phyloP scores from a whole-genome alignment of 2,888 invertebrate species.

The Andrena bicolor region DNA sequence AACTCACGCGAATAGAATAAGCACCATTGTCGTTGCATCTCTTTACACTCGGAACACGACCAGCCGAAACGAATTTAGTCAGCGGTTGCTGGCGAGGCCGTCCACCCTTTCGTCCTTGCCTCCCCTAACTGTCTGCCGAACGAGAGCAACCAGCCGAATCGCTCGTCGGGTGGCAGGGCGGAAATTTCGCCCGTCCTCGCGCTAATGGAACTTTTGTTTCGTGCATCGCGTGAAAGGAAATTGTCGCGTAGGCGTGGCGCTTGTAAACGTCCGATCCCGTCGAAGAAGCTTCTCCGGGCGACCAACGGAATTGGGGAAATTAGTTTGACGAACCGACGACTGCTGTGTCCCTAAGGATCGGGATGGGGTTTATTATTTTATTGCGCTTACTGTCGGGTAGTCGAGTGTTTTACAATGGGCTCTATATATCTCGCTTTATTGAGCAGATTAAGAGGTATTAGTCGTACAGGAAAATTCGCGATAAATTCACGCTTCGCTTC shows the following conservation, averaged over 20 bases:
- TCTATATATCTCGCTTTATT: too few relatives aligned
- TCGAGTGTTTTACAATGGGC: too few relatives aligned
- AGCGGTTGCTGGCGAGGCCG: slow-evolving; percentile 6
- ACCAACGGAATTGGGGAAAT: background rate
- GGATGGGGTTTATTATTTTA: too few relatives aligned
- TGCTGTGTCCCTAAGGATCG: background rate
- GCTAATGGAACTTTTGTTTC: slow-evolving; percentile 44
- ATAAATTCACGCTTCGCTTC: background rate
- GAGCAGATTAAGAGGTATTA: too few relatives aligned
- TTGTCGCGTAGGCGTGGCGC: slow-evolving; percentile 9
- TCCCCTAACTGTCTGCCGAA: background rate
- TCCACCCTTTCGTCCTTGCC: slow-evolving; percentile 9
- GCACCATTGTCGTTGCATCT: slow-evolving; percentile 31
- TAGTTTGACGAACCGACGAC: background rate
- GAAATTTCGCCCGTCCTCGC: slow-evolving; percentile 33
- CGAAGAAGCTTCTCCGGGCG: background rate
- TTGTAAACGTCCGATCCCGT: background rate
- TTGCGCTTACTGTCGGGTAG: too few relatives aligned
- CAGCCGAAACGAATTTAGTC: slow-evolving; percentile 44
- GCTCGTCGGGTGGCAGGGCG: slow-evolving; percentile 30
- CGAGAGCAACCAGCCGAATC: slow-evolving; percentile 41
- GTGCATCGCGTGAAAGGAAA: slow-evolving; percentile 16
- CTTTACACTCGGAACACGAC: slow-evolving; percentile 26
- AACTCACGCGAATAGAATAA: slow-evolving; percentile 31
- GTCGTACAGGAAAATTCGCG: background rate